These are phyloP conservation scores for Drosophila serrata DNA, from an alignment of 1,140 invertebrate genomes.

Conservation along the genomic window DNA sequence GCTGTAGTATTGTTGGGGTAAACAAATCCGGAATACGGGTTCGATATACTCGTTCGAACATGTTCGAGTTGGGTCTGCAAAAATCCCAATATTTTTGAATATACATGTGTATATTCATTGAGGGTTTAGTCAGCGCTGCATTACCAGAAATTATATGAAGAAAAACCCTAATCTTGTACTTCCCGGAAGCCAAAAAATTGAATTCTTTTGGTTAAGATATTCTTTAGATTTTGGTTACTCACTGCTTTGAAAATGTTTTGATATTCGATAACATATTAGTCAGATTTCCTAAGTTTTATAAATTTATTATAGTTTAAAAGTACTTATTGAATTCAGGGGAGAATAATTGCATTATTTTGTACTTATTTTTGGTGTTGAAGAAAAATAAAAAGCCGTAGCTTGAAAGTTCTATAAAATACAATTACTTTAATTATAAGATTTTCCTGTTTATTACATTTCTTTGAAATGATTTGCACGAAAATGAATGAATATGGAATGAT, in stretches of 20 bases:
- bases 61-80: slow-evolving; percentile 37
- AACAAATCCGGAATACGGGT: slow-evolving; percentile 17
- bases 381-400: too few species aligned
- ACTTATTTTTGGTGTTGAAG: too few species aligned
- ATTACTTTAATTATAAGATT: too few species aligned
- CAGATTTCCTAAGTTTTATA: neutral
- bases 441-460: too few species aligned
- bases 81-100: slow-evolving; percentile 37
- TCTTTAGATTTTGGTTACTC: neutral
- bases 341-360: too few species aligned
- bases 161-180: neutral
- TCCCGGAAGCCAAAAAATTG: slow-evolving; percentile 8
- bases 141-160: slow-evolving; percentile 3
- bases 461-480: too few species aligned
- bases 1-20: neutral
- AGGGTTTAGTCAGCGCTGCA: slow-evolving; percentile 32
- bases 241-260: neutral
- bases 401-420: too few species aligned
- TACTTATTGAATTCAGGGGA: neutral
- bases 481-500: too few species aligned
- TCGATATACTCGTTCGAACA: slow-evolving; percentile 34
- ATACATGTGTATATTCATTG: slow-evolving; percentile 1
- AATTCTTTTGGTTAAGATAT: neutral
- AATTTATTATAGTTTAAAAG: neutral
- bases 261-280: neutral